Conservation (phyloP, 2,113 vertebrate species). For the Nannobrachium achirus region DNA sequence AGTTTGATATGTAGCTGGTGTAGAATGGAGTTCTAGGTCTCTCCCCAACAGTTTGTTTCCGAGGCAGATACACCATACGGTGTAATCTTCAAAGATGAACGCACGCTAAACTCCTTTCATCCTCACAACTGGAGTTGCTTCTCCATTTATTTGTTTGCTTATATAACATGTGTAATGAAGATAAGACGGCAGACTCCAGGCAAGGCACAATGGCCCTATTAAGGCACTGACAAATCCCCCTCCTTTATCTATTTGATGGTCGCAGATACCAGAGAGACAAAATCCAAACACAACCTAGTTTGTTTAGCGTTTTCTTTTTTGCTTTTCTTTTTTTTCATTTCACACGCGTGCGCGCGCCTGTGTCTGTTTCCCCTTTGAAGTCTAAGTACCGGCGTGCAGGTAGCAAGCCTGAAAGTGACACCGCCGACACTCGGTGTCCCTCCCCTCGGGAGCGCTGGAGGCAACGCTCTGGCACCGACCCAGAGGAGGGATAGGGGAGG, state of each 20-base stretch:
- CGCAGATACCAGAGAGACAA: conserved; percentile 63
- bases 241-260: conserved; percentile 42
- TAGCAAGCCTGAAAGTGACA: conserved; percentile 24
- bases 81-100: conserved; percentile 44
- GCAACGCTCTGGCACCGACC: conserved; percentile 31
- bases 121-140: conserved; percentile 35
- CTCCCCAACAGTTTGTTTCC: conserved; percentile 16
- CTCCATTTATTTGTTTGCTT: conserved; percentile 54
- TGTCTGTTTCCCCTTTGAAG: conserved; percentile 50
- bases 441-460: conserved; percentile 25
- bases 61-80: conserved; percentile 12
- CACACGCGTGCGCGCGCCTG: no score
- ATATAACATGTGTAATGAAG: conserved; percentile 52
- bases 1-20: conserved; percentile 9
- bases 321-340: neutral
- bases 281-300: conserved; percentile 54
- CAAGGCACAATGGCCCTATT: conserved; percentile 62
- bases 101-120: conserved; percentile 18
- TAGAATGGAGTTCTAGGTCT: conserved; percentile 7
- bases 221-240: conserved; percentile 33
- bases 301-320: conserved; percentile 33
- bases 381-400: conserved; percentile 46
- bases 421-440: conserved; percentile 32
- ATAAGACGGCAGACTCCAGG: conserved; percentile 57
- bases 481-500: conserved; percentile 6